Evolutionary conservation across 2,797 vertebrate genomes (phyloP).

Genomic region (Poecilia wingei): DNA sequence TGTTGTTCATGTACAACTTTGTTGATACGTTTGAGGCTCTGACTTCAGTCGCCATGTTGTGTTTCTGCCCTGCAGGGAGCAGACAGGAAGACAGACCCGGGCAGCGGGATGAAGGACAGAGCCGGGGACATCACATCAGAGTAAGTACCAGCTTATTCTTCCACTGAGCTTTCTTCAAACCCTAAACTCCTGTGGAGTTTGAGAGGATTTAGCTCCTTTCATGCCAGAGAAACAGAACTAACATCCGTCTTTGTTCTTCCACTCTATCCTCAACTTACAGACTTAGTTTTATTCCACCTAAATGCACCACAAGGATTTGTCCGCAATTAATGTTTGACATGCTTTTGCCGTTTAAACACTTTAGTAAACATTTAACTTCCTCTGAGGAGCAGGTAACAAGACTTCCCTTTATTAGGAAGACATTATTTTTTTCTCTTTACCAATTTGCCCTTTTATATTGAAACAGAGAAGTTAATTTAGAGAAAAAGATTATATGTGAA

Average conservation of each 20-base stretch:
- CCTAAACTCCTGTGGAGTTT: constrained; percentile 16
- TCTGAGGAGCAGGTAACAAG: neutral
- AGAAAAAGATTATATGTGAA: neutral
- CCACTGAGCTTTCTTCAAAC: constrained; percentile 5
- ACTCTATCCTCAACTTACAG: constrained; percentile 1
- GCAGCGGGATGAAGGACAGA: constrained; percentile 64
- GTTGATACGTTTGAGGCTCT: constrained; percentile 1
- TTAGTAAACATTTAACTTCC: neutral
- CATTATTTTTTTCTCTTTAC: no score
- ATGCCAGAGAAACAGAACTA: neutral
- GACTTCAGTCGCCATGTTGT: constrained; percentile 50
- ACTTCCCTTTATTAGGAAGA: neutral
- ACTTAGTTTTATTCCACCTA: constrained; percentile 8
- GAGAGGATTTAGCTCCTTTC: constrained; percentile 11
- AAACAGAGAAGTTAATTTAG: neutral
- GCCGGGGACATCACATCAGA: constrained; percentile 49
- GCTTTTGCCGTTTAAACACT: neutral
- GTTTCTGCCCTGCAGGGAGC: constrained; percentile 66
- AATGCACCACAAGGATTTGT: neutral
- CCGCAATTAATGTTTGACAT: constrained; percentile 1
- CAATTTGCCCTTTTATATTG: neutral
- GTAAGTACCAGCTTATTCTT: constrained; percentile 67
- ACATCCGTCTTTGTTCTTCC: neutral
- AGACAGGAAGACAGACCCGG: constrained; percentile 65
- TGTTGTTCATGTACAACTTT: constrained; percentile 24